Base-by-base conservation (phyloP, 2,888 invertebrate species). In the Rhorus exstirpatorius region DNA sequence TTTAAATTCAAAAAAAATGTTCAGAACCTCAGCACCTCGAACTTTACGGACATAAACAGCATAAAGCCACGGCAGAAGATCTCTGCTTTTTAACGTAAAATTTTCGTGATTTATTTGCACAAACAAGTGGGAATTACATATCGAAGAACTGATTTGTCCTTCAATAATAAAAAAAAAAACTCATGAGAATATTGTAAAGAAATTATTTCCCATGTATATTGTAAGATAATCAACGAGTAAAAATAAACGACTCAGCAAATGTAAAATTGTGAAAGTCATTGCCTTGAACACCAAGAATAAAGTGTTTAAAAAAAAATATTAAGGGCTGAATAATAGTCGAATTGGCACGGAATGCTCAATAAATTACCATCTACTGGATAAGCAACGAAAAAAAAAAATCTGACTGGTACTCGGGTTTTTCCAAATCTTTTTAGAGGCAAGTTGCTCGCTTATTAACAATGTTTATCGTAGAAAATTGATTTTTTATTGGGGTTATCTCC, bases 401-500 rank as follows among this genome's bases (percentile, higher is more conserved):
- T 26, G 26, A 53, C n/a, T 53, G 12, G 53, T 10, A 49, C 10
- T 3, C 1, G 14, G 1, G 24, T 63, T n/a, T 35, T 8, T 1
- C n/a, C n/a, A 61, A 21, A 3, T 24, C 31, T 24, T 6, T 44
- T 4, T 14, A 6, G 3, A 51, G 6, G 17, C 17, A 46, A 44
- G 19, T 58, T 26, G 26, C 31, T 60, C n/a, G 12, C 19, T n/a
- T 17, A 2, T 12, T 46, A 2, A 49, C 51, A 60, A 63, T 51
- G 46, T 53, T 60, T 58, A 24, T 44, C 19, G 12, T 58, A 7
- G 19, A 67, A 41, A 3, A 26, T 72, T 87, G 92, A 92, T 93
- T 93, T 93, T 89, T 93, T 93, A 90, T 93, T 93, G 94, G 90
- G 94, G 93, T 93, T 93, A 53, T 91, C 93, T 93, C 93, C 94